Base-by-base conservation (phyloP, 2,797 vertebrate genomes). In the Leptodactylus fallax region DNA sequence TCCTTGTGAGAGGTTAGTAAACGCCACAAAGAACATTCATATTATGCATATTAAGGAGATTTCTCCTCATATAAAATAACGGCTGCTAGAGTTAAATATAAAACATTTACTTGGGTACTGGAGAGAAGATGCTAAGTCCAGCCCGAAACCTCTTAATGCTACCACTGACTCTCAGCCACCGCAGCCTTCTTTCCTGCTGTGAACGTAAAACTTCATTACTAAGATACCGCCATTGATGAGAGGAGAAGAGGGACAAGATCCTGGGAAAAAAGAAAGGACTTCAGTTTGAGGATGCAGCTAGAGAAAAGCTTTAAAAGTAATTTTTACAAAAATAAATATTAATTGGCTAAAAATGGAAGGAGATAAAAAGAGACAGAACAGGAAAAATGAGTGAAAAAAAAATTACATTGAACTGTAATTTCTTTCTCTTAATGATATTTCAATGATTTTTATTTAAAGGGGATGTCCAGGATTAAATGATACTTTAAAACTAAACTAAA, bases 201-300 rank as follows among this genome's bases (percentile, higher is more conserved):
- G 97, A 97, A 93, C 99, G 99, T 90, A 99, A 95, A 95, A 99
- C 98, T 94, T 99, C 98, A 69, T 99, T 99, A 95, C 98, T 99
- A 90, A 99, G 97, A 90, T 99, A 98, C 91, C 99, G 98, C 98
- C 98, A 99, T 95, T 99, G 98, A 94, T 99, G 98, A 6, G 98
- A 97, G 4, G 97, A 98, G 94, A 99, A 99, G 90, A 98, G 97
- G 91, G 97, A 96, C 94, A 99, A 94, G 93, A 99, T 99, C 94
- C 98, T 99, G 91, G 88, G 36, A 36, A 10, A 82, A 90, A 45
- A 77, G 55, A 76, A 60, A 85, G 36, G 36, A 36, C 36, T 36
- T 36, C 36, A 36, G 36, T 36, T 23, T 4, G 17, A 76, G 13
- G n/a, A 17, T 12, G 7, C 1, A 86, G 65, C 56, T 84, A 88